Evolutionary conservation across 2,888 invertebrate genomes (phyloP).

Genomic region (Brenthis daphne): DNA sequence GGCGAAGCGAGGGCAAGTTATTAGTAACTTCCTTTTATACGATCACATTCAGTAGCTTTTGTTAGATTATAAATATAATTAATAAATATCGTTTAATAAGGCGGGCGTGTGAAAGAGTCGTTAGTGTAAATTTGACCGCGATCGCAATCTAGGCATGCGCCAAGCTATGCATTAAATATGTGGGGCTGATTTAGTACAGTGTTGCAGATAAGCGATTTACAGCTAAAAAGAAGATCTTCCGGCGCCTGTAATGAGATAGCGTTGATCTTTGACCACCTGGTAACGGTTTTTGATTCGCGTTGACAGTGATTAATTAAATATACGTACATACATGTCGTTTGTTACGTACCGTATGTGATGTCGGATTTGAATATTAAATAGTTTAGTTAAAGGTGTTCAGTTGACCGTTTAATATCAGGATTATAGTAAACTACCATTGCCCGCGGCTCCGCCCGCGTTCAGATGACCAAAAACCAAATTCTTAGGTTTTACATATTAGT

Average conservation of each 20-base stretch:
- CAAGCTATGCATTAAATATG: conserved; percentile 40
- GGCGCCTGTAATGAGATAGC: conserved; percentile 43
- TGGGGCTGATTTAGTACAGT: conserved; percentile 30
- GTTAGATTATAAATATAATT: conserved; percentile 33
- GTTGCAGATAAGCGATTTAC: conserved; percentile 41
- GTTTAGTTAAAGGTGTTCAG: no score
- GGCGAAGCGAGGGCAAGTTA: no score
- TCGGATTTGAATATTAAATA: no score
- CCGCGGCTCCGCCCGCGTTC: no score
- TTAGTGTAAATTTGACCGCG: conserved; percentile 64
- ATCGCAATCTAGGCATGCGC: conserved; percentile 55
- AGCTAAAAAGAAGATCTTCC: conserved; percentile 45
- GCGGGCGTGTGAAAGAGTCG: conserved; percentile 49
- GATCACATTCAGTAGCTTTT: no score
- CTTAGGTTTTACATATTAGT: no score
- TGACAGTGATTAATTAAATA: conserved; percentile 15
- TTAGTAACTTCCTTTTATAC: no score
- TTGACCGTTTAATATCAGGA: no score
- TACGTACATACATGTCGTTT: no score
- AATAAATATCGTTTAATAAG: conserved; percentile 39
- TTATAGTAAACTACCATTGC: no score
- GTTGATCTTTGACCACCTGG: conserved; percentile 40
- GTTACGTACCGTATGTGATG: no score
- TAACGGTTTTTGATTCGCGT: conserved; percentile 26
- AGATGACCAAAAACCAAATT: no score